Conservation (phyloP, 2,888 invertebrate genomes). For the Pachliopta kotzebuea region DNA sequence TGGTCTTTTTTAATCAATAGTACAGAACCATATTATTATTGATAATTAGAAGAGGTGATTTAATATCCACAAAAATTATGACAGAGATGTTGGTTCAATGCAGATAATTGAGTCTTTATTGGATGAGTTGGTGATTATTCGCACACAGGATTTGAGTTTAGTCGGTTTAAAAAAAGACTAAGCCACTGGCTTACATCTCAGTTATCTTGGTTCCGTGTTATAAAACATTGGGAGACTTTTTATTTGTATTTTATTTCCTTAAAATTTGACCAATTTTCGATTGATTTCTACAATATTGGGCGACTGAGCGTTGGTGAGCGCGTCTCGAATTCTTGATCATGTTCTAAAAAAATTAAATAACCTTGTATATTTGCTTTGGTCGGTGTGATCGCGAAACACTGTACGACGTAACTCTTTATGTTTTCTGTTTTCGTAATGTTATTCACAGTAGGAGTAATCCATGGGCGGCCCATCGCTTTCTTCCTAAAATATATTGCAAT, state of each 20-base stretch:
- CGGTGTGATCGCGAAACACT: not conserved
- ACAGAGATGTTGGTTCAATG: not conserved
- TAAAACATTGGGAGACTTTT: not conserved
- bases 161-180: not conserved
- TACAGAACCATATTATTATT: not conserved
- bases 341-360: not conserved
- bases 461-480: constrained; percentile 7
- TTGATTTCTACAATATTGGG: not conserved
- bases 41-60: not conserved
- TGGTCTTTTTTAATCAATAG: constrained; percentile 5
- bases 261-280: not conserved
- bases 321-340: not conserved
- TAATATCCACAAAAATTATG: not conserved
- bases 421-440: constrained; percentile 14
- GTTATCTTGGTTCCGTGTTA: not conserved
- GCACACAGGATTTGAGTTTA: not conserved
- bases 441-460: constrained; percentile 20
- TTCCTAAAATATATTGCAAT: constrained; percentile 7
- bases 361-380: constrained; percentile 7
- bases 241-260: not conserved
- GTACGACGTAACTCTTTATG: constrained; percentile 7
- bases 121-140: not conserved
- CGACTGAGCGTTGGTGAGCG: not conserved
- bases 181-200: not conserved
- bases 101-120: not conserved